phyloP scores from a whole-genome alignment of 2,113 vertebrate species.

The Columba janthina region DNA sequence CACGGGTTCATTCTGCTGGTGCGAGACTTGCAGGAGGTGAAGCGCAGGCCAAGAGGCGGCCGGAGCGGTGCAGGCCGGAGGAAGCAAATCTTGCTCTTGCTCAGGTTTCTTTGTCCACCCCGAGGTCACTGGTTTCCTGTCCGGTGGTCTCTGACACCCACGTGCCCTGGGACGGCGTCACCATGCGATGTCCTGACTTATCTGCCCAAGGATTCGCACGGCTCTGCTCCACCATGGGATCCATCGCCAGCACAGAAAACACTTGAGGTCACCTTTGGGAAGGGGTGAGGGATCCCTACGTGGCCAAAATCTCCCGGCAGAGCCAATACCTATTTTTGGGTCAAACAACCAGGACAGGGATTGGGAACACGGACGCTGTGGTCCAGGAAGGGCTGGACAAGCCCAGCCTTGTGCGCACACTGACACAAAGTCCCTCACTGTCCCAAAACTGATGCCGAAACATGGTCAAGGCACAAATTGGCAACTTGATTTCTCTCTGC shows the following conservation, averaged over 20 bases:
- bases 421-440: rapidly evolving
- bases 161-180: rapidly evolving
- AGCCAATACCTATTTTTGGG: background rate
- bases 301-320: rapidly evolving
- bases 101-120: background rate
- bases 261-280: rapidly evolving
- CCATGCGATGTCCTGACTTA: background rate
- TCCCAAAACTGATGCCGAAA: background rate
- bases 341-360: too few species aligned
- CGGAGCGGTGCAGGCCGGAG: rapidly evolving
- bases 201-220: background rate
- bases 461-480: rapidly evolving
- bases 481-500: background rate
- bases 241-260: background rate
- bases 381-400: background rate
- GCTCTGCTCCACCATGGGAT: background rate
- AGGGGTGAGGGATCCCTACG: background rate
- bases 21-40: background rate
- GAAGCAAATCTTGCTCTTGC: background rate
- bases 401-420: rapidly evolving
- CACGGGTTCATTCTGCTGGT: background rate
- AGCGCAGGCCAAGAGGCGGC: background rate
- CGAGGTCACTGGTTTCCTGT: background rate
- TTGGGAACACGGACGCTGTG: too few species aligned
- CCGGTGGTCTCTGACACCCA: rapidly evolving